Base-by-base conservation (phyloP, 2,113 vertebrate species). In the Nothobranchius furzeri region DNA sequence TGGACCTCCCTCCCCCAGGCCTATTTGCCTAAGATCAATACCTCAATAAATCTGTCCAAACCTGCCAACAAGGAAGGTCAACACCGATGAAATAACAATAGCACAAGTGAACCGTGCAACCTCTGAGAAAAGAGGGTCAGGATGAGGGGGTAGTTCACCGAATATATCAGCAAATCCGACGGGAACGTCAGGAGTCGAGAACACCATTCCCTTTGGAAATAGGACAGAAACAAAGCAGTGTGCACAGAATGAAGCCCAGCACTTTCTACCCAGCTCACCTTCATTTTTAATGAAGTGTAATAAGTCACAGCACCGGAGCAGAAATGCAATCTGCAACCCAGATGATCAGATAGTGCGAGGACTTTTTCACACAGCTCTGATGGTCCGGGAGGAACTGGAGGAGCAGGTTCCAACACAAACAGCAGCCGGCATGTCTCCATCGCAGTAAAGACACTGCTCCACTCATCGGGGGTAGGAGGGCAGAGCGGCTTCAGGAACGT, bases 281-380 rank as follows among this genome's bases (percentile, higher is more conserved):
- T 85, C 65, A 91, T 89, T 90, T 89, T 92, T 91, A 90, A 92
- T 87, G 81, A 87, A 51, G 67, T 78, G 68, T 91, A 87, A 92
- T 90, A 92, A 88, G 83, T 87, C 85, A 78, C 67, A 78, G 78
- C 64, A 67, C 47, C 70, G 63, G 77, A 76, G 80, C 73, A 87
- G 82, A 80, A 86, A 87, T 62, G 84, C 74, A 86, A 85, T 86
- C 74, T 53, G 47, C 70, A 73, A 67, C 68, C 73, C 76, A 78
- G 80, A 76, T 78, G 73, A 83, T 90, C 81, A 64, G 78, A 82
- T 79, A 84, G 74, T 70, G 66, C 52, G 3, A 11, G 60, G 67
- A 66, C 56, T 56, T 84, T 73, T 77, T 75, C 46, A 51, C 54
- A 42, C 46, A 47, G 61, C 66, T 65, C 66, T 45, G 63, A 76